Base-by-base conservation (phyloP, 2,113 vertebrate genomes). In the Strigops habroptila region DNA sequence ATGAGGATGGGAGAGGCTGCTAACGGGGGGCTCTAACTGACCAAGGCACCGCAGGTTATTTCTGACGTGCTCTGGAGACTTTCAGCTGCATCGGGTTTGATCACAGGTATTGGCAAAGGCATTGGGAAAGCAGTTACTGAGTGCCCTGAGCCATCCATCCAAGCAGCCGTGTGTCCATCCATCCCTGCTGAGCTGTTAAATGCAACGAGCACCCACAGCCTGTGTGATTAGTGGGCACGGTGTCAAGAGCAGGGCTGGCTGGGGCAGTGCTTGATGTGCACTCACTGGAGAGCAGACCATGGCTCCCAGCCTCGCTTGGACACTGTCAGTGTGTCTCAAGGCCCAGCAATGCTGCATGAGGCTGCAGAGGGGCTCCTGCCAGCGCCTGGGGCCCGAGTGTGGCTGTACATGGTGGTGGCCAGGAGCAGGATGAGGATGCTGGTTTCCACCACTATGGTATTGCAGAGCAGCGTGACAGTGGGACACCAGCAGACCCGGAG, bases 141-240 rank as follows among this genome's bases (percentile, higher is more conserved):
- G 74, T 69, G 89, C 60, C 57, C 82, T 27, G 37, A 25, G 55
- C 91, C 85, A 93, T 73, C 75, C 82, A 71, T 74, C 92, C 46
- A 6, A 0, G 3, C 12, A 6, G 31, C 18, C 6, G 0, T 3
- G 59, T 9, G 4, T 13, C 63, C 43, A 3, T n/a, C 21, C 57
- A 59, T 59, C 33, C 49, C 69, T 1, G 18, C 37, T 0, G 31
- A 57, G 82, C 63, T 21, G 35, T 53, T 46, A 43, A 6, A 33
- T 52, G 39, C 12, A 1, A 52, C 27, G 33, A 90, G 79, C 23
- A 6, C 39, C 31, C 44, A 0, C 0, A 6, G 82, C 35, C 55
- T 37, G 33, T 9, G 60, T 57, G 33, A 41, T 76, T 8, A 82
- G 35, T 23, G 25, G 46, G 18, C 8, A 6, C 1, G 10, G 30